Base-by-base conservation (phyloP, 2,888 invertebrate species). In the Ectemnius cavifrons region DNA sequence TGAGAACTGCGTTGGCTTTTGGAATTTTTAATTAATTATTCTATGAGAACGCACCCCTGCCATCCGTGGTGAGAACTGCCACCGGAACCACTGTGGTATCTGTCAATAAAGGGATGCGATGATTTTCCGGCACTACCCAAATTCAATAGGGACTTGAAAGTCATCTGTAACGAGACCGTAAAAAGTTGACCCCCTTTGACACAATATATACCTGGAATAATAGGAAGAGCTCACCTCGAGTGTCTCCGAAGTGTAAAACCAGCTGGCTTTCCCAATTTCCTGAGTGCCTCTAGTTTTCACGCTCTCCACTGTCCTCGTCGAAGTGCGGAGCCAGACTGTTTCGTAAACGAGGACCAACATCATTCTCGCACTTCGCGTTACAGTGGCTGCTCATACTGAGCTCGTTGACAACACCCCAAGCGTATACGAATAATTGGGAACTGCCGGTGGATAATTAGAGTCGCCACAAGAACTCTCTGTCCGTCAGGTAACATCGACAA, bases 71-170 rank as follows among this genome's bases (percentile, higher is more conserved):
- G 80, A 73, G 84, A 71, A 3, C 80, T 78, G 14, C 81, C 69
- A 8, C 75, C 72, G 6, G 59, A 61, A 0, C 83, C 84, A 20
- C 82, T 82, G 67, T 87, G 87, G 64, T 84, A 88, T 27, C 86
- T 81, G 6, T 89, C 87, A 28, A 86, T 69, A 0, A 81, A 69
- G 13, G 79, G 47, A n/a, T 75, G 59, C 11, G 80, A 63, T 11
- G 70, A 37, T 37, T 81, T 80, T 2, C 73, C 76, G 4, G 63
- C 49, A 8, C 62, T 70, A 11, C 82, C 82, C 47, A 81, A 79
- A 60, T 82, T 83, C 65, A 85, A 75, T 14, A 88, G 14, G 2
- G 85, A 80, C 23, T 87, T 85, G 11, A 89, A 77, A n/a, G 89
- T 89, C 88, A 88, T 88, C 79, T 86, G 28, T 6, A 67, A 37